Evolutionary conservation across 2,113 vertebrate genomes (phyloP), one percentile per base, ranked within the genome.

Genomic region (Uria lomvia): DNA sequence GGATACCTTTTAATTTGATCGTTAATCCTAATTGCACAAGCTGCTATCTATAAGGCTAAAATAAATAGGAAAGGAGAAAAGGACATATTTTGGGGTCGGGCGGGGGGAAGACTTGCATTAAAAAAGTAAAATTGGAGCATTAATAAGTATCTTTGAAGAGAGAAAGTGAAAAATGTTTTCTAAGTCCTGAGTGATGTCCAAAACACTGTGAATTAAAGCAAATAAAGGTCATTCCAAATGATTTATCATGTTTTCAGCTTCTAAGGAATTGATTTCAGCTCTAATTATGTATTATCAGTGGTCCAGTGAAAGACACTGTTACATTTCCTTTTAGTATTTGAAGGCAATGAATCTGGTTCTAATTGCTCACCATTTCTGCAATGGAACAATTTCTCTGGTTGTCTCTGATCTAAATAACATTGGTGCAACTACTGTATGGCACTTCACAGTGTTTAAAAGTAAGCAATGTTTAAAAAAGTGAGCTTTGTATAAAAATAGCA

Each of bases 11-110:
- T 81, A 83, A 94, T 96, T 96, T 92, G 62, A 78, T 88, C 7
- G 1, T 86, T 97, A 94, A 92, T 95, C 80, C 63, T 90, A 96
- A 95, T 91, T 94, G 71, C 34, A 92, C 63, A 94, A 75, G 15
- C n/a, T 29, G 86, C 55, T 75, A 79, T n/a, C 27, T 96, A 12
- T 30, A 66, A 90, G 3, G 5, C 8, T 86, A 91, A 94, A 96
- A 83, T 60, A 94, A 96, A 92, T 20, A 95, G 9, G 20, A 76
- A 40, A 59, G 49, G 45, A 90, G 53, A 88, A 94, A 96, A 90
- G 53, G 45, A 43, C 36, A 36, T 8, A 52, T 62, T 93, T 55
- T 63, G 17, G 11, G 11, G 5, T 67, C 18, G 3, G 4, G 7
- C 5, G 8, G 13, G 20, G n/a, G 7, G 6, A 11, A 56, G 1